phyloP scores from a whole-genome alignment of 2,797 vertebrate species.

The Mormyrus hasselquistii region DNA sequence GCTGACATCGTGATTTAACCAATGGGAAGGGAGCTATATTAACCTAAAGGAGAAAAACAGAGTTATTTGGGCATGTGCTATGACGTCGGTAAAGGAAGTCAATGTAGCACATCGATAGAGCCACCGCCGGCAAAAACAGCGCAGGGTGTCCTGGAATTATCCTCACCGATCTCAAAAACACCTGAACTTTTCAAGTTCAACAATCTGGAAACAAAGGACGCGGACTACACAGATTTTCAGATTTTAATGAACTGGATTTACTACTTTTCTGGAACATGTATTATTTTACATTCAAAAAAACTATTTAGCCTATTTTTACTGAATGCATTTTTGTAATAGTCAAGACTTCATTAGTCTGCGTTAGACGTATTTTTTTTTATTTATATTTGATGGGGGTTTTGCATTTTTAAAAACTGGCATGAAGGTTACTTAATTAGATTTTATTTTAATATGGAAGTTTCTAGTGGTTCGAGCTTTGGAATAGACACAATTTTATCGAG shows the following conservation, averaged over 20 bases:
- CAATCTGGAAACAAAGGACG: slow-evolving; percentile 60
- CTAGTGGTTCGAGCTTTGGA: slow-evolving; percentile 92
- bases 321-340: not conserved
- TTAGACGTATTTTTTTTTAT: not conserved
- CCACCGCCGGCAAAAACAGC: not conserved
- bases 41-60: slow-evolving; percentile 71
- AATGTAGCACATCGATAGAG: slow-evolving; percentile 60
- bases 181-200: slow-evolving; percentile 85
- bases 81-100: slow-evolving; percentile 94
- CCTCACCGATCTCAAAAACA: slow-evolving; percentile 51
- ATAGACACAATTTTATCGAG: slow-evolving; percentile 95
- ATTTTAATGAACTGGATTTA: slow-evolving; percentile 54
- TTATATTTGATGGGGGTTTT: slow-evolving; percentile 30
- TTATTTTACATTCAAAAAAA: slow-evolving; percentile 20
- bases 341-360: not conserved
- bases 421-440: slow-evolving; percentile 54
- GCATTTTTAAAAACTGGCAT: slow-evolving; percentile 49
- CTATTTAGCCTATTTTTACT: slow-evolving; percentile 16
- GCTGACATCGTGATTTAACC: slow-evolving; percentile 69
- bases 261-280: slow-evolving; percentile 19
- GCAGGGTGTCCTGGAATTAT: not conserved
- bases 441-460: slow-evolving; percentile 81
- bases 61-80: slow-evolving; percentile 63
- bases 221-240: slow-evolving; percentile 52
- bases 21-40: slow-evolving; percentile 70